phyloP scores from a whole-genome alignment of 2,113 vertebrate species.

The Stictonetta naevosa region DNA sequence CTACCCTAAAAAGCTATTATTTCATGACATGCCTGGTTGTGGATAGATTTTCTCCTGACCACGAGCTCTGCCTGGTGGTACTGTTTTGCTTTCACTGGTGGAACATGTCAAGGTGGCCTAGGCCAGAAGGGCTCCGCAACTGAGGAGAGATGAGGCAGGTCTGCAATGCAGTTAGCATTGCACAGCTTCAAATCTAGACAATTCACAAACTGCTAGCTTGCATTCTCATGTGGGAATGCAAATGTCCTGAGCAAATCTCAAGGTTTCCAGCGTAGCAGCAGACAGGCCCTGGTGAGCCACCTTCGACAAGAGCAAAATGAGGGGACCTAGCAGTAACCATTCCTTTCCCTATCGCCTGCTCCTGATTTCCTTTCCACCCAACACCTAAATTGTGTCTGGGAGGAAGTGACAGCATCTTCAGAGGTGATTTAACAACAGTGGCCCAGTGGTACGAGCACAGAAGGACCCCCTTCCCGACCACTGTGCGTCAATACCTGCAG shows the following conservation, averaged over 20 bases:
- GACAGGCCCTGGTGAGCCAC: neutral
- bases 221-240: neutral
- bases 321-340: neutral
- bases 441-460: neutral
- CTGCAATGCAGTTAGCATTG: neutral
- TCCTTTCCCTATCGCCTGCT: neutral
- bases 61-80: neutral
- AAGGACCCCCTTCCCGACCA: neutral
- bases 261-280: neutral
- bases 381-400: neutral
- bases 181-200: neutral
- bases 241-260: neutral
- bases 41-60: neutral
- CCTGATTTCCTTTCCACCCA: neutral
- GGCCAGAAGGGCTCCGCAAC: neutral
- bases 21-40: neutral
- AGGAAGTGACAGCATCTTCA: neutral
- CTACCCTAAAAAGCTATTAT: neutral
- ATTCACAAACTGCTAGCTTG: neutral
- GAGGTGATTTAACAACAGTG: neutral
- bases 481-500: neutral
- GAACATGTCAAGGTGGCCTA: neutral
- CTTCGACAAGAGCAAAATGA: neutral
- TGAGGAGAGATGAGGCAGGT: neutral
- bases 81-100: neutral